phyloP scores from a whole-genome alignment of 1,140 invertebrate genomes.

The Caenorhabditis latens region DNA sequence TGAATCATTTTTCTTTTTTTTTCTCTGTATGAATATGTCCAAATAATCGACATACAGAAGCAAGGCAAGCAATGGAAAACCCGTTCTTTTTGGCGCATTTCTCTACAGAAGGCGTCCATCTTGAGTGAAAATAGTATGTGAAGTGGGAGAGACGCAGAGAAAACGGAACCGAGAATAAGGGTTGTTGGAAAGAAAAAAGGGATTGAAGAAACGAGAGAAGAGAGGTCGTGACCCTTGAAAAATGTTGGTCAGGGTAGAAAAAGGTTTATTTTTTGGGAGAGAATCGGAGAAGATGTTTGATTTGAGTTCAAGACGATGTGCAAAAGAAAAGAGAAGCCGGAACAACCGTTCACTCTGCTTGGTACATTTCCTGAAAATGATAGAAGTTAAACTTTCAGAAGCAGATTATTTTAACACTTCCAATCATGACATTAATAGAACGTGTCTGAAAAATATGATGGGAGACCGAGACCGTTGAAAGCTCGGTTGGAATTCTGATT shows the following conservation, averaged over 20 bases:
- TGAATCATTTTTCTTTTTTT: conserved; percentile 18
- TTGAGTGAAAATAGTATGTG: neutral
- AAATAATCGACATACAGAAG: neutral
- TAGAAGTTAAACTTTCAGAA: too few relatives aligned
- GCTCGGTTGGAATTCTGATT: too few relatives aligned
- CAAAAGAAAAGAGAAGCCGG: too few relatives aligned
- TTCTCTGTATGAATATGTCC: conserved; percentile 20
- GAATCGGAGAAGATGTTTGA: neutral
- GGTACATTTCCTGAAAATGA: too few relatives aligned
- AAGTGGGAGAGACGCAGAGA: conserved; percentile 36
- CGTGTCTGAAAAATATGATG: too few relatives aligned
- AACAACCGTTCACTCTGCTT: too few relatives aligned
- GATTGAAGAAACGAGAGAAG: neutral
- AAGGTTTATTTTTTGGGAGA: neutral
- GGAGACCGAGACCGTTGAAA: too few relatives aligned
- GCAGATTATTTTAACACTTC: too few relatives aligned
- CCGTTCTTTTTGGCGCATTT: conserved; percentile 53
- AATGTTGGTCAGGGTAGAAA: conserved; percentile 3
- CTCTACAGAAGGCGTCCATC: conserved; percentile 38
- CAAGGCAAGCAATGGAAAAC: neutral
- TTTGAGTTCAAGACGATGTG: too few relatives aligned
- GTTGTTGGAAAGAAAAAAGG: neutral
- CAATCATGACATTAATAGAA: too few relatives aligned
- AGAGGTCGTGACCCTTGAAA: conserved; percentile 46
- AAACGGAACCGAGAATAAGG: conserved; percentile 37